Evolutionary conservation across 2,888 invertebrate genomes (phyloP), one percentile per base, ranked within the genome.

Genomic region (Monopis laevigella): DNA sequence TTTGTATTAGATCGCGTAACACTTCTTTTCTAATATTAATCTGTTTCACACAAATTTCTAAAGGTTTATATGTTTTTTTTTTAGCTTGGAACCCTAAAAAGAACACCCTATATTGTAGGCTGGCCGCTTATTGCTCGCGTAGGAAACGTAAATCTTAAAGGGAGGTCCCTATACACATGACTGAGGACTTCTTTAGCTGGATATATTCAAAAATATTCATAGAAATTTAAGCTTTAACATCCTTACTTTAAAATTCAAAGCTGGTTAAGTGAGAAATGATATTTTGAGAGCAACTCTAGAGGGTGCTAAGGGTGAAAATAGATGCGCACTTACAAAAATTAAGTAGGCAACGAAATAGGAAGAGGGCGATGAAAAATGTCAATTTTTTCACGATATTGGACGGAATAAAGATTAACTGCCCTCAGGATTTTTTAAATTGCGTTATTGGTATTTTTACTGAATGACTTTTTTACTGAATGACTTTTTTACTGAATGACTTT

Each of bases 321-420:
- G 65, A 72, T 66, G 65, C 62, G 65, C 70, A 69, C 69, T 73
- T 67, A 69, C 55, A 72, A 69, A 72, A 71, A 71, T 73, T 73
- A 71, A 69, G 63, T 52, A 56, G 50, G 47, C 57, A 58, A 53
- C 52, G 45, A 18, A 39, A 29, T 27, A 28, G 40, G 18, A 26
- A 2, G 39, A 39, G 36, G 39, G 27, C 11, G 21, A 36, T 21
- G 21, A 21, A 16, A 21, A 36, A 29, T 28, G 28, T 26, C 26
- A 26, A 27, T 12, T 39, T 13, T 11, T 14, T 26, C 28, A 3
- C 13, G 27, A 27, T 39, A 39, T 39, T 39, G 26, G 27, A 39
- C 14, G 7, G 18, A 29, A 14, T 7, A 5, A n/a, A n/a, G n/a
- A n/a, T n/a, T n/a, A n/a, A n/a, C n/a, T n/a, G n/a, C n/a, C n/a